Percentiles rank a stretch among this genome's conserved stretches.
Evolutionary conservation across 1,140 invertebrate genomes (phyloP).

Genomic region (Tetranychus urticae): DNA sequence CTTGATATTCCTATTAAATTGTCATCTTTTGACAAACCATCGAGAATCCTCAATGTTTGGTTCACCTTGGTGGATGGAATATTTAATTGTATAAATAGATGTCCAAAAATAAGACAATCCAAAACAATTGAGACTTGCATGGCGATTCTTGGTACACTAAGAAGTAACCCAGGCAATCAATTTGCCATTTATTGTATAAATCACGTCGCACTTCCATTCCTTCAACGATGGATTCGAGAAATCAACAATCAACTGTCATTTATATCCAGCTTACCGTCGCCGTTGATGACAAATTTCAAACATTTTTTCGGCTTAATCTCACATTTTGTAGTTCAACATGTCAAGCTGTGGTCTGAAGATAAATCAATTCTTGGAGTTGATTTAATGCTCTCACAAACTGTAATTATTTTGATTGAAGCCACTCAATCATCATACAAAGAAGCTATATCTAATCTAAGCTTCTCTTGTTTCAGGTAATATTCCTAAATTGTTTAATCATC

Average conservation of each 20-base stretch:
- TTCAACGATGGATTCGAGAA: slow-evolving; percentile 64
- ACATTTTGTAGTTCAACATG: slow-evolving; percentile 64
- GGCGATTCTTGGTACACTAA: slow-evolving; percentile 45
- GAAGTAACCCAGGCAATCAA: slow-evolving; percentile 40
- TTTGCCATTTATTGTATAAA: slow-evolving; percentile 75
- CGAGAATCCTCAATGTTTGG: slow-evolving; percentile 69
- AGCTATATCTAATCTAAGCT: background rate
- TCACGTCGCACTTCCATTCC: slow-evolving; percentile 58
- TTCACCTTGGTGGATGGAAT: slow-evolving; percentile 69
- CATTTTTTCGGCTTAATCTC: slow-evolving; percentile 73
- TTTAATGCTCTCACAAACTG: slow-evolving; percentile 4
- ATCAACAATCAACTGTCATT: slow-evolving; percentile 29
- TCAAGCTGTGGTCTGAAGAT: slow-evolving; percentile 30
- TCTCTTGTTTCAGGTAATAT: background rate
- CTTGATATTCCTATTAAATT: slow-evolving; percentile 11
- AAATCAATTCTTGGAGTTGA: background rate
- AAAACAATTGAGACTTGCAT: slow-evolving; percentile 63
- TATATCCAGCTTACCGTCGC: slow-evolving; percentile 24
- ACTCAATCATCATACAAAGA: background rate
- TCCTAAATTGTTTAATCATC: background rate
- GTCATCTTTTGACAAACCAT: slow-evolving; percentile 41
- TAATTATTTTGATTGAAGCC: slow-evolving; percentile 5
- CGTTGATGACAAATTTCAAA: slow-evolving; percentile 49
- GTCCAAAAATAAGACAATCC: slow-evolving; percentile 57
- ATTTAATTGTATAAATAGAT: slow-evolving; percentile 44